Evolutionary conservation across 2,888 invertebrate species (phyloP), one percentile per base, ranked within the genome.

Genomic region (Drosophila rubida): DNA sequence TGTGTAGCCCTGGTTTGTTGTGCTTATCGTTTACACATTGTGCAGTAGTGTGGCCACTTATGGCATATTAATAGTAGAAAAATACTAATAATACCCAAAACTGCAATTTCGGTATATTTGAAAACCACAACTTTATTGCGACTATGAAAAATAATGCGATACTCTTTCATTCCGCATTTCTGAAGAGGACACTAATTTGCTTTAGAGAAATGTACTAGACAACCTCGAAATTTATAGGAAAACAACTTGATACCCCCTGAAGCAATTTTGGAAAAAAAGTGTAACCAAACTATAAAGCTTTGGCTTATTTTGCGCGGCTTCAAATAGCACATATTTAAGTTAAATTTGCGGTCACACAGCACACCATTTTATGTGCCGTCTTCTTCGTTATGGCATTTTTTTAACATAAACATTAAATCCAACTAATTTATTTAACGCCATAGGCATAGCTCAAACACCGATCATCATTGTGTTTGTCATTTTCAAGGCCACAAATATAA

Each of bases 361-460:
- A 37, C 6, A 37, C 41, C 19, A 41, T 11, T 19, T 41, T 19
- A 9, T 63, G 57, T 46, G 50, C 44, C 13, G 57, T 63, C 70
- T 70, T 14, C 35, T 75, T 66, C 70, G 66, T 70, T 63, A 75
- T 75, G 75, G 70, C 66, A 75, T 41, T 67, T 65, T 72, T 67
- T 71, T 72, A 70, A 66, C 46, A 70, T 66, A 75, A 75, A 75
- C 37, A 53, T 62, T 53, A 51, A 62, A 41, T 69, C 48, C 59
- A 75, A 53, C 42, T 50, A 60, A 74, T 63, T 50, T 49, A 62
- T 53, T 57, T 42, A 74, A 70, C 70, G 64, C 42, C 50, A 44
- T 57, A 75, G 70, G 32, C 57, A 57, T 19, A 49, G 62, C 59
- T 65, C n/a, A 55, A 46, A 39, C 35, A 66, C 44, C 69, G 65